phyloP scores from a whole-genome alignment of 2,797 vertebrate species.

The Sebastes ruberrimus region DNA sequence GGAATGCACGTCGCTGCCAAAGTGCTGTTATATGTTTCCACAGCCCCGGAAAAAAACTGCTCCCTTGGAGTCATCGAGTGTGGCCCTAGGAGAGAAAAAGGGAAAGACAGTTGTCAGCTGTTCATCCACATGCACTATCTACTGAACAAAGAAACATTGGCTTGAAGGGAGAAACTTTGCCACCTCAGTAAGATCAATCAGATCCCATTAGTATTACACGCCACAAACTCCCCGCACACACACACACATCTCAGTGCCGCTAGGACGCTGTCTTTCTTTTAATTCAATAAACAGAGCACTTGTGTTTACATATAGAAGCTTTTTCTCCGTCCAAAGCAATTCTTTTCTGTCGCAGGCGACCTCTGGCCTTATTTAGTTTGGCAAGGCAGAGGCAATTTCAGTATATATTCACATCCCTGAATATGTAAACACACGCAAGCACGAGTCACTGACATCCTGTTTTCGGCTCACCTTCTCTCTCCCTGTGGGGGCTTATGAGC shows the following conservation, averaged over 20 bases:
- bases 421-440: constrained; percentile 42
- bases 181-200: constrained; percentile 33
- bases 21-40: constrained; percentile 26
- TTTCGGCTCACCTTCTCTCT: constrained; percentile 25
- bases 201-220: constrained; percentile 48
- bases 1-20: constrained; percentile 7
- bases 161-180: constrained; percentile 21
- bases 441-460: constrained; percentile 29
- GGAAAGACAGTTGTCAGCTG: constrained; percentile 30
- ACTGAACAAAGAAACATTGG: constrained; percentile 25
- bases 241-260: neutral
- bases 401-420: constrained; percentile 20
- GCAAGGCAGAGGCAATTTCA: constrained; percentile 31
- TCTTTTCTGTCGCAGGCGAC: constrained; percentile 26
- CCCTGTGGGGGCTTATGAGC: neutral
- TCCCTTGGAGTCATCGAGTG: neutral
- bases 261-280: constrained; percentile 4
- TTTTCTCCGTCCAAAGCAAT: constrained; percentile 26
- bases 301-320: constrained; percentile 47
- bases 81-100: neutral
- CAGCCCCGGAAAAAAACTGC: neutral
- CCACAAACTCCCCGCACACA: constrained; percentile 21
- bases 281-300: constrained; percentile 38
- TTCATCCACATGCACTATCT: constrained; percentile 21
- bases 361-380: constrained; percentile 40